Conservation (phyloP, 2,888 invertebrate species). For the Leucania comma region DNA sequence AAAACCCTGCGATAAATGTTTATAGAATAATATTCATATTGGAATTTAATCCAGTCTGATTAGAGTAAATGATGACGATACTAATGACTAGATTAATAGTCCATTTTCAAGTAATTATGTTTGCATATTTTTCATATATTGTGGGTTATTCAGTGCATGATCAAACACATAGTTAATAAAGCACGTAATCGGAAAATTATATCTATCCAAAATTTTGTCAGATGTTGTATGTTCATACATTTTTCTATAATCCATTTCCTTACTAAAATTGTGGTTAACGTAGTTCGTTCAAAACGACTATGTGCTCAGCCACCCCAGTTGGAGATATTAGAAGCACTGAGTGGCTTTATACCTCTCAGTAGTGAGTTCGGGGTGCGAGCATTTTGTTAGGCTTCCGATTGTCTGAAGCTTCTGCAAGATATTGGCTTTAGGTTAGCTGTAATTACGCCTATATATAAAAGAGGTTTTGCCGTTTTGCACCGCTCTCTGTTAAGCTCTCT, state of each 20-base stretch:
- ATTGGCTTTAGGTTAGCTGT: constrained; percentile 60
- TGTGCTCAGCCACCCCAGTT: constrained; percentile 52
- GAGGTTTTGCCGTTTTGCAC: constrained; percentile 42
- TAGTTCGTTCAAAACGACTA: constrained; percentile 45
- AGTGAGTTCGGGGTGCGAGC: constrained; percentile 49
- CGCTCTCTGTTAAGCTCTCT: constrained; percentile 7
- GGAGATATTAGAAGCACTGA: constrained; percentile 63
- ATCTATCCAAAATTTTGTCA: not conserved
- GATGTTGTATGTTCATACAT: not conserved
- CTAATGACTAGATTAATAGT: constrained; percentile 19
- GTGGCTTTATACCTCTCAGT: constrained; percentile 60
- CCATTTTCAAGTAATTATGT: constrained; percentile 21
- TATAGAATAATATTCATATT: constrained; percentile 16
- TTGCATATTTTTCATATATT: constrained; percentile 2
- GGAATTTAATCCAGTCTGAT: constrained; percentile 8
- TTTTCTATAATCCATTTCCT: constrained; percentile 36
- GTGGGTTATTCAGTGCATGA: not conserved
- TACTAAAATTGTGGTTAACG: constrained; percentile 50
- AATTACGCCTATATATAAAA: constrained; percentile 47
- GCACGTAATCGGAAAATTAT: not conserved
- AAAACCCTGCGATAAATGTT: not conserved
- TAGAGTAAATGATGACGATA: constrained; percentile 22
- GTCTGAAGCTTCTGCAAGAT: constrained; percentile 59
- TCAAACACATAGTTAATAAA: not conserved
- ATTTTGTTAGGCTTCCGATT: constrained; percentile 56